Evolutionary conservation across 2,797 vertebrate species (phyloP), one percentile per base, ranked within the genome.

Genomic region (Nasua narica): DNA sequence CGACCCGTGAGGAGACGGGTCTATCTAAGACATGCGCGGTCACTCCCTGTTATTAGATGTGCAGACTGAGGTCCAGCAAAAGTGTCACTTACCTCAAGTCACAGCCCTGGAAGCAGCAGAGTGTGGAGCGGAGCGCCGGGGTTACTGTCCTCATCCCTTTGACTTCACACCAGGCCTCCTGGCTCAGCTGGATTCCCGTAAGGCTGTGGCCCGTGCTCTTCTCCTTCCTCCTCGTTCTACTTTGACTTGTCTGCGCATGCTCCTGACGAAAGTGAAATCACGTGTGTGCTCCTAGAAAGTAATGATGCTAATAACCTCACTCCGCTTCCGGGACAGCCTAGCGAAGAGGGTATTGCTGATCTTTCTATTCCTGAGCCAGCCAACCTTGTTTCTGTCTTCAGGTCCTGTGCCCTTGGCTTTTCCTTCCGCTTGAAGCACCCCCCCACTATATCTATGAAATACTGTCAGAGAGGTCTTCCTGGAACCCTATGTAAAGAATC

Each of bases 361-460:
- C 54, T 40, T n/a, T 15, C 25, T 16, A 18, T 46, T 46, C 46
- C 7, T 46, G 70, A 77, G 6, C 5, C 29, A 60, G 67, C 16
- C 32, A 46, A 8, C 16, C 4, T 65, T 21, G 23, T 16, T 67
- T 13, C 37, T 23, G 40, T 21, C n/a, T 32, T 40, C 23, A 25
- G 23, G 16, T 12, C 70, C 29, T 84, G 7, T 43, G 43, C 11
- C 19, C 10, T 67, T 58, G 70, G 50, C 35, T 10, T 4, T 27
- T 11, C 77, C n/a, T 77, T 83, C 52, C 25, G 13, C 50, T 29
- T 6, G 11, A 78, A 52, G 10, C 2, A 3, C 15, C 18, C 13
- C 12, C 18, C 9, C 2, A 23, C 7, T 1, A 23, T 11, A 48
- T 7, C 74, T 18, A 7, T 0, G 5, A 29, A 7, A 15, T 19